Evolutionary conservation across 2,113 vertebrate species (phyloP).

Genomic region (Epinephelus lanceolatus): DNA sequence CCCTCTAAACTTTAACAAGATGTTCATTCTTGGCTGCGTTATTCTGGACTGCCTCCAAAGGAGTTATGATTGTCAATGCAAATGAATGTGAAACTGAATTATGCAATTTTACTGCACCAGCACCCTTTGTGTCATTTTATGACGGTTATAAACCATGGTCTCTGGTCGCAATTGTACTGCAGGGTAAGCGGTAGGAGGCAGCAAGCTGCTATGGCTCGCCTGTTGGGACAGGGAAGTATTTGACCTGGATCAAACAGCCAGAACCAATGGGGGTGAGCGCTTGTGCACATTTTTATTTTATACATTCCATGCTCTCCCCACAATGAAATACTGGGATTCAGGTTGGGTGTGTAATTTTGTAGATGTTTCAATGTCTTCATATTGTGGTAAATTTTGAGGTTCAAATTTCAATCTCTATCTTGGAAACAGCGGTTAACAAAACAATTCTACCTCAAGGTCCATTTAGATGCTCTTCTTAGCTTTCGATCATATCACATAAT

Average conservation of each 20-base stretch:
- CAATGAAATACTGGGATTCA: background rate
- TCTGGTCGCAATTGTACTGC: slow-evolving; percentile 19
- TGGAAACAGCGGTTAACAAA: background rate
- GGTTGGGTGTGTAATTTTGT: background rate
- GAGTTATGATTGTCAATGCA: slow-evolving; percentile 54
- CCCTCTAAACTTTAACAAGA: slow-evolving; percentile 53
- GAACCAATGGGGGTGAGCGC: background rate
- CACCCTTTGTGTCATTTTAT: slow-evolving; percentile 62
- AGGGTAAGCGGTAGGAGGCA: slow-evolving; percentile 26
- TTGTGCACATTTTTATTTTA: background rate
- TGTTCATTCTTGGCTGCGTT: slow-evolving; percentile 38
- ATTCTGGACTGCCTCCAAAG: slow-evolving; percentile 20
- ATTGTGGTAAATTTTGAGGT: background rate
- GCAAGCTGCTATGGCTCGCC: slow-evolving; percentile 8
- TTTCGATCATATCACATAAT: background rate
- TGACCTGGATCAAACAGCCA: background rate
- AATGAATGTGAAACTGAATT: slow-evolving; percentile 59
- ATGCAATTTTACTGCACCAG: slow-evolving; percentile 34
- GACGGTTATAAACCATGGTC: slow-evolving; percentile 58
- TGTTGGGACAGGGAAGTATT: slow-evolving; percentile 11
- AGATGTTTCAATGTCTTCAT: background rate
- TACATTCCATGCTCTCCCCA: background rate
- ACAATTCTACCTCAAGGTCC: background rate
- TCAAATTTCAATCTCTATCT: background rate
- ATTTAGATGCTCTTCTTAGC: background rate